Base-by-base conservation (phyloP, 2,888 invertebrate species). In the Exocentrus adspersus region DNA sequence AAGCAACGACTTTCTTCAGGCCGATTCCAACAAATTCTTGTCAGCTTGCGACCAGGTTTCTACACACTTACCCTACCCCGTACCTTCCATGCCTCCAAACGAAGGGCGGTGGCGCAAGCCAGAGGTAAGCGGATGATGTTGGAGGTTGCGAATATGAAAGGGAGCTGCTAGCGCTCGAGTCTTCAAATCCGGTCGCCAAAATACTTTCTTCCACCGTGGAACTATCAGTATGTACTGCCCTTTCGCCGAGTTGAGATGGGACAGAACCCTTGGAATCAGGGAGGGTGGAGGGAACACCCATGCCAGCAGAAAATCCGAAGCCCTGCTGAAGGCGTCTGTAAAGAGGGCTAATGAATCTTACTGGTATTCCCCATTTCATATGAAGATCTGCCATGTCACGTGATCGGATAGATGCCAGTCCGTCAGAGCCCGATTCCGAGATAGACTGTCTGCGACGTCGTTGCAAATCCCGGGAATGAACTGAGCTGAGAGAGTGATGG, bases 271-370 rank as follows among this genome's bases (percentile, higher is more conserved):
- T 2, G 77, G 77, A 1, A 77, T 69, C 19, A 76, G 62, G 6
- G 64, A 57, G 10, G 76, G 78, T 3, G 78, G 78, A 1, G 78
- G 77, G 51, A 78, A 78, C 5, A 77, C 58, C 70, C 77, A 78
- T 0, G 70, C 66, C 12, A 71, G 53, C 14, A 7, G 4, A 56
- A 50, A 71, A 16, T 58, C 45, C 69, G 70, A 72, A 10, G 14
- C 43, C 37, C 59, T 60, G 67, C 69, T 71, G 65, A 72, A 72
- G 2, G 69, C 69, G 45, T 72, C 57, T 32, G 48, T 66, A 53
- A 66, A 72, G 1, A 20, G 6, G 12, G 69, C 63, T 10, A 50
- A 12, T 2, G 6, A 37, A 20, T 72, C 67, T 63, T 7, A 64
- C 14, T 10, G 71, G 69, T 1, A 45, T 61, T 5, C 69, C 69